Conservation (phyloP, 1,140 invertebrate genomes). For the Helicoverpa zea region DNA sequence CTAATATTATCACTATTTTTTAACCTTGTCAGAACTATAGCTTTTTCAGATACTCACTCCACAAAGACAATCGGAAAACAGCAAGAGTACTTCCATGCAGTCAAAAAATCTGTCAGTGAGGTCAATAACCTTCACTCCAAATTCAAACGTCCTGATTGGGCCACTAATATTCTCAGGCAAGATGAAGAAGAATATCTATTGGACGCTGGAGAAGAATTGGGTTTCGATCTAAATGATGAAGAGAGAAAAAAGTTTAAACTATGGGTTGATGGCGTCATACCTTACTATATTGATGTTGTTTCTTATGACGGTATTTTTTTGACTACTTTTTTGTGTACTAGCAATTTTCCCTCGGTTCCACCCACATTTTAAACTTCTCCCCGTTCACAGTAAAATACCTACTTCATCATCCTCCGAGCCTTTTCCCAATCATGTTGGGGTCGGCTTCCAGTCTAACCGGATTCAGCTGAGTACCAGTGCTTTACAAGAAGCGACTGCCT, state of each 20-base stretch:
- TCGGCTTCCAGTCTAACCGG: too few species aligned
- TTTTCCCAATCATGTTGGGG: too few species aligned
- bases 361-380: too few species aligned
- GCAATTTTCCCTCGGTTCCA: background rate
- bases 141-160: constrained; percentile 14
- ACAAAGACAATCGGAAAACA: background rate
- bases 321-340: constrained; percentile 7
- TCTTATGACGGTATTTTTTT: constrained; percentile 66
- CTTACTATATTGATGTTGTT: constrained; percentile 72
- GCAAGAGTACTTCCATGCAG: background rate
- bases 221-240: constrained; percentile 63
- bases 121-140: background rate
- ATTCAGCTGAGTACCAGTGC: too few species aligned
- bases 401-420: too few species aligned
- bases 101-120: background rate
- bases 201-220: constrained; percentile 49
- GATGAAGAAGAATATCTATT: background rate
- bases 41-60: background rate
- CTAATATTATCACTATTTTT: too few species aligned
- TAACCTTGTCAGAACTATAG: background rate
- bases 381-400: too few species aligned
- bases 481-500: too few species aligned
- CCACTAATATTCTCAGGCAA: background rate
- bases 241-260: constrained; percentile 70
- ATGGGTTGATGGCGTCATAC: constrained; percentile 69